A percentile compares a stretch with the other conserved stretches of the same genome.
Conservation (phyloP, 2,113 vertebrate species). For the Laticauda laticaudata region DNA sequence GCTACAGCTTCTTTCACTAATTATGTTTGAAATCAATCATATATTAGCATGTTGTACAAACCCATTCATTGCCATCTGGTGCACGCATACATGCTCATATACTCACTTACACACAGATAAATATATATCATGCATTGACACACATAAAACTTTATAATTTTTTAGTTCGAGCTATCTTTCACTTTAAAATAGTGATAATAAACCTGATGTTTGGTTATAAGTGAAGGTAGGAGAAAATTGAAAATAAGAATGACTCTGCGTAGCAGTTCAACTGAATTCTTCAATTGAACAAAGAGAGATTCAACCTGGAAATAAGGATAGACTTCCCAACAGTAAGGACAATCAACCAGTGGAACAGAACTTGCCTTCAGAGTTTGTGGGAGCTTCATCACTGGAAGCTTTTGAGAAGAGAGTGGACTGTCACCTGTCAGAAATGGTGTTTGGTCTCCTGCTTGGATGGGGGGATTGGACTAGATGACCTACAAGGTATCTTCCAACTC, state of each 20-base stretch:
- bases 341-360: too few relatives aligned
- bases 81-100: not conserved
- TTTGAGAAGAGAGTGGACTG: too few relatives aligned
- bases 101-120: not conserved
- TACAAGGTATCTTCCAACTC: too few relatives aligned
- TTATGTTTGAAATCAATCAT: not conserved
- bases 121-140: not conserved
- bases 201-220: not conserved
- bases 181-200: not conserved
- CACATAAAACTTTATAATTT: not conserved
- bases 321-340: too few relatives aligned
- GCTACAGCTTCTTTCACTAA: not conserved
- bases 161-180: not conserved
- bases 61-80: not conserved
- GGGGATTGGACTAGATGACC: too few relatives aligned
- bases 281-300: too few relatives aligned
- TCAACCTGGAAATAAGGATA: too few relatives aligned
- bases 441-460: too few relatives aligned
- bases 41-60: not conserved
- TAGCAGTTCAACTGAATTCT: not conserved
- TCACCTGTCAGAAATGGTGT: too few relatives aligned
- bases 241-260: not conserved
- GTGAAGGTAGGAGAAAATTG: not conserved
- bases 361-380: too few relatives aligned
- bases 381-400: too few relatives aligned